phyloP scores from a whole-genome alignment of 2,797 vertebrate genomes.

The Alauda arvensis region DNA sequence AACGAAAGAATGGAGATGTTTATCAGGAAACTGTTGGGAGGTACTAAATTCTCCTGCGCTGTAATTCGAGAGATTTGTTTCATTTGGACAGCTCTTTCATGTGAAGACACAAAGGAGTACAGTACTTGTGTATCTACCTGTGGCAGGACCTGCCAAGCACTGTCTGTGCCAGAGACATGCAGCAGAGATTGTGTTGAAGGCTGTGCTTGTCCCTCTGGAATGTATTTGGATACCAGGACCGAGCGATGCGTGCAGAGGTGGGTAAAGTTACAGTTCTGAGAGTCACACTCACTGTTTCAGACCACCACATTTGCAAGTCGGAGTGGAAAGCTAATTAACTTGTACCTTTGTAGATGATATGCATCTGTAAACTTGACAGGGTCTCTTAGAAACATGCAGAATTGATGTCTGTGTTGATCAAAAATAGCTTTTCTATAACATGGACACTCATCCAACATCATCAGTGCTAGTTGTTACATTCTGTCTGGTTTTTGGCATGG shows the following conservation, averaged over 20 bases:
- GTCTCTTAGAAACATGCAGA: not conserved
- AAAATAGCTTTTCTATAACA: not conserved
- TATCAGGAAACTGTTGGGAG: conserved; percentile 20
- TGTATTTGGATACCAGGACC: conserved; percentile 80
- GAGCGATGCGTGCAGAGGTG: conserved; percentile 82
- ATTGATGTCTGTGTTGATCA: not conserved
- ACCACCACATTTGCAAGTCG: not conserved
- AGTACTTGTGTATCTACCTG: conserved; percentile 87
- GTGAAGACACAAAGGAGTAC: conserved; percentile 88
- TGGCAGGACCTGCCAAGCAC: conserved; percentile 83
- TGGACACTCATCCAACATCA: not conserved
- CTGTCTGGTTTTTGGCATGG: not conserved
- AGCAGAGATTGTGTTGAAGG: conserved; percentile 88
- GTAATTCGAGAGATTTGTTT: conserved; percentile 49
- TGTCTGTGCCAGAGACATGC: conserved; percentile 81
- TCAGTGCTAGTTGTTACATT: not conserved
- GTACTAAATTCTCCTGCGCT: not conserved
- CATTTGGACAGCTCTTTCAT: conserved; percentile 77
- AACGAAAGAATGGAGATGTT: conserved; percentile 5
- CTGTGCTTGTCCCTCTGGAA: conserved; percentile 86
- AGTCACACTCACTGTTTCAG: not conserved
- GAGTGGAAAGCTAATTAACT: not conserved
- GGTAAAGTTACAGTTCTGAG: not conserved
- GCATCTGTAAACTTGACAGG: not conserved
- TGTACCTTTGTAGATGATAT: not conserved